phyloP scores from a whole-genome alignment of 2,113 vertebrate species.

The Strigops habroptila region DNA sequence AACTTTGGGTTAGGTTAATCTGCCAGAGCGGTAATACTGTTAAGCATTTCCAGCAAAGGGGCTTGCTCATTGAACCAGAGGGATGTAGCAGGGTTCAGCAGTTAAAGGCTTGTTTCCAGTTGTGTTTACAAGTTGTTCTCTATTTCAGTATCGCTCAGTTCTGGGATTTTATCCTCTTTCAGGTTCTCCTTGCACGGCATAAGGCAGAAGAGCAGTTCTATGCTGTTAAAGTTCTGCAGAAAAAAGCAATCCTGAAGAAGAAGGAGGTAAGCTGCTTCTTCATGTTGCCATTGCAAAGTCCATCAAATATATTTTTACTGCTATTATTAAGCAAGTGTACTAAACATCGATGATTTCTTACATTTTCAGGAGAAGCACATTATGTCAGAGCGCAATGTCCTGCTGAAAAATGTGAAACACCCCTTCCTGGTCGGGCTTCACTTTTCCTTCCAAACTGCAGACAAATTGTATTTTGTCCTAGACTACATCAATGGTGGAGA shows the following conservation, averaged over 20 bases:
- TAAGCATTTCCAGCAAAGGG: neutral
- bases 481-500: constrained; percentile 99
- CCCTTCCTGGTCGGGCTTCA: constrained; percentile 96
- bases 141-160: neutral
- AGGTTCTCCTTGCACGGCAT: constrained; percentile 93
- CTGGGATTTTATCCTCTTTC: constrained; percentile 8
- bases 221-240: constrained; percentile 97
- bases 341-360: neutral
- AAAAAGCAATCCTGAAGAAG: constrained; percentile 97
- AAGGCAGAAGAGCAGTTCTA: constrained; percentile 94
- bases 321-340: neutral
- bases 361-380: constrained; percentile 94
- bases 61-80: neutral
- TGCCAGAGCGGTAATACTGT: neutral
- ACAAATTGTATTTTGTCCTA: constrained; percentile 94
- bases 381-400: constrained; percentile 96
- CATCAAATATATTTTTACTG: neutral
- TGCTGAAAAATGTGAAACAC: constrained; percentile 97
- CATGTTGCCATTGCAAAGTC: neutral
- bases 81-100: neutral
- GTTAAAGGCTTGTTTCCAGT: neutral
- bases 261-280: constrained; percentile 84
- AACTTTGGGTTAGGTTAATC: neutral
- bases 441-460: constrained; percentile 96
- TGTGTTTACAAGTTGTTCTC: neutral